Base-by-base conservation (phyloP, 2,888 invertebrate species). In the Macrosoma leucophasiata region DNA sequence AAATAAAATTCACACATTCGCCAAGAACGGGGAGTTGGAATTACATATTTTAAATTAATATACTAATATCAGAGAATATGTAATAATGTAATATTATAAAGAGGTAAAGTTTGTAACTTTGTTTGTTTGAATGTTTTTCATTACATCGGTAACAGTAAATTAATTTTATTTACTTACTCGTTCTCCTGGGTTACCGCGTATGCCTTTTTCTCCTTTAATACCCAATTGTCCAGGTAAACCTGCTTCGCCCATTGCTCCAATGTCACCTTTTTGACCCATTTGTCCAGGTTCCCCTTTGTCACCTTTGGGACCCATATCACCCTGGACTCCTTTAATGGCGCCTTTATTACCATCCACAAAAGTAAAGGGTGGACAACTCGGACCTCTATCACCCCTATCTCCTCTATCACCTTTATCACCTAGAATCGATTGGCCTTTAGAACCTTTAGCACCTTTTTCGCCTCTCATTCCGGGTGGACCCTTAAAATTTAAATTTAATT, bases 141-240 rank as follows among this genome's bases (percentile, higher is more conserved):
- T 25, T 17, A 14, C 21, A 21, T 2, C 1, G 13, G 21, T 19
- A 4, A 25, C 3, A 8, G 5, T 3, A 13, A 20, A 5, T 29
- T 14, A 22, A 18, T 19, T 13, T 6, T n/a, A 10, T 26, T 13
- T 10, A 62, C 70, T 84, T 86, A 96, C 95, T 69, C 93, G 86
- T 50, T 89, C 88, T 41, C 96, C 96, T 15, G 93, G 90, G 33
- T 90, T 87, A 46, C 96, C 96, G 23, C 90, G 88, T 46, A 95
- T 77, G 48, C 97, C 97, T 58, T 96, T 97, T 78, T 96, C 96
- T 53, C 96, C 96, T 65, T 91, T 92, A 46, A 84, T 73, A 29
- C 93, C 93, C 29, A 73, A 47, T 36, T 69, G 65, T 23, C 93
- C 93, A 8, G 87, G 66, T 33, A 85, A 61, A 23, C 96, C 96